Evolutionary conservation across 2,888 invertebrate genomes (phyloP), one percentile per base, ranked within the genome.

Genomic region (Thecocarcelia acutangulata): DNA sequence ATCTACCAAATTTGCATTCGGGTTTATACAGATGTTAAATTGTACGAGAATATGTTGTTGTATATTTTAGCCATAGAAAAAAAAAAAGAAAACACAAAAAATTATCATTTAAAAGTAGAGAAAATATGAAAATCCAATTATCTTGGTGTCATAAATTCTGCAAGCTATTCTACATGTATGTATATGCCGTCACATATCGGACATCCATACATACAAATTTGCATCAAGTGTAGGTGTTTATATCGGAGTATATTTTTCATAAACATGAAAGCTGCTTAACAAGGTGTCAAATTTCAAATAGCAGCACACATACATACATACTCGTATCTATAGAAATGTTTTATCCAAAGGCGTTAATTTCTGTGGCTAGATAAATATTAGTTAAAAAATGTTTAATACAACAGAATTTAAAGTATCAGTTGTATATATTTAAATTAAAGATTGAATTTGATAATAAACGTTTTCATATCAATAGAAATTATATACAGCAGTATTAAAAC

Each of bases 101-200:
- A 9, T 12, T 54, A 63, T 52, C 24, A 68, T 52, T 61, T 59
- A 68, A 68, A 59, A 50, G 56, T 12, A 17, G 9, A 54, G 44
- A 12, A 48, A n/a, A 59, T 24, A 33, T 42, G 42, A 42, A 76
- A 83, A 84, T 80, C 70, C 75, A 83, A 83, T 80, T 83, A 84
- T 66, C 74, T 66, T 66, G 61, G 66, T 83, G 79, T 84, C 79
- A 80, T 76, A 70, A 70, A 64, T 46, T 63, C 33, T 58, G 28
- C 42, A 24, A 52, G 28, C 28, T 11, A 52, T 37, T n/a, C n/a
- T n/a, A n/a, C n/a, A n/a, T 44, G 33, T 37, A 58, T 24, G 33
- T 54, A n/a, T 11, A 42, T 69, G 19, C 37, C 46, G n/a, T 13
- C 44, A 17, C 8, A 46, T n/a, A 42, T 12, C 42, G n/a, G 40